Conservation (phyloP, 37 sponge, comb jelly and placozoan species). For the Geodia barretti region DNA sequence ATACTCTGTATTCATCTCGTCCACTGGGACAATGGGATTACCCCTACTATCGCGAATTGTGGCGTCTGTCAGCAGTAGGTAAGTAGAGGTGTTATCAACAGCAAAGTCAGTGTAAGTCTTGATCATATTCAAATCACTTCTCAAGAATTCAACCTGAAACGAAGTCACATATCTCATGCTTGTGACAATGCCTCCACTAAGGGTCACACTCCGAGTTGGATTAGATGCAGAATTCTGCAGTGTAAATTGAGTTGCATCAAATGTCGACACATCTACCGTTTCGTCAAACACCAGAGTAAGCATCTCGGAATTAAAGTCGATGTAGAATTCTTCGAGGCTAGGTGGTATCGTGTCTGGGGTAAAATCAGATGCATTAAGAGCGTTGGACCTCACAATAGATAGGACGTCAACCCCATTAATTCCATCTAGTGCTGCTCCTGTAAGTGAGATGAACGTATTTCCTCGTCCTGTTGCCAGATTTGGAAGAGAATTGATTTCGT, state of each 20-base stretch:
- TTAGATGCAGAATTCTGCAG: constrained; percentile 32
- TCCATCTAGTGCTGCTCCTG: constrained; percentile 61
- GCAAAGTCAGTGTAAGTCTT: constrained; percentile 62
- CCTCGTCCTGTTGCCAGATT: constrained; percentile 49
- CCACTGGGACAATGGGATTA: constrained; percentile 42
- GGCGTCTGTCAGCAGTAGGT: constrained; percentile 43
- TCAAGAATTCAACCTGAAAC: constrained; percentile 51
- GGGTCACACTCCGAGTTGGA: constrained; percentile 26
- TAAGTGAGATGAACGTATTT: constrained; percentile 80
- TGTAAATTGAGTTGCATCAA: constrained; percentile 66
- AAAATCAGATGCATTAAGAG: constrained; percentile 46
- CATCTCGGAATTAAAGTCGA: constrained; percentile 59
- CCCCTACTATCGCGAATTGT: constrained; percentile 58
- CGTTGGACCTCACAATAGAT: constrained; percentile 44
- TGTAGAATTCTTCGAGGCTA: constrained; percentile 21
- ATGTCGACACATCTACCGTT: constrained; percentile 51
- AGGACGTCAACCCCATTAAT: constrained; percentile 65
- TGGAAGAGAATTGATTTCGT: constrained; percentile 72
- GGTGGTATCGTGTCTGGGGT: constrained; percentile 57
- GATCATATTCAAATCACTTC: constrained; percentile 80
- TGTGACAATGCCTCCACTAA: constrained; percentile 68
- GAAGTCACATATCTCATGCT: constrained; percentile 38
- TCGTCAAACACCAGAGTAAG: constrained; percentile 74
- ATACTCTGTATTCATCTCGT: neutral
- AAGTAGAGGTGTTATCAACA: constrained; percentile 52